Conservation (phyloP, 2,797 vertebrate genomes). For the Helarctos malayanus region DNA sequence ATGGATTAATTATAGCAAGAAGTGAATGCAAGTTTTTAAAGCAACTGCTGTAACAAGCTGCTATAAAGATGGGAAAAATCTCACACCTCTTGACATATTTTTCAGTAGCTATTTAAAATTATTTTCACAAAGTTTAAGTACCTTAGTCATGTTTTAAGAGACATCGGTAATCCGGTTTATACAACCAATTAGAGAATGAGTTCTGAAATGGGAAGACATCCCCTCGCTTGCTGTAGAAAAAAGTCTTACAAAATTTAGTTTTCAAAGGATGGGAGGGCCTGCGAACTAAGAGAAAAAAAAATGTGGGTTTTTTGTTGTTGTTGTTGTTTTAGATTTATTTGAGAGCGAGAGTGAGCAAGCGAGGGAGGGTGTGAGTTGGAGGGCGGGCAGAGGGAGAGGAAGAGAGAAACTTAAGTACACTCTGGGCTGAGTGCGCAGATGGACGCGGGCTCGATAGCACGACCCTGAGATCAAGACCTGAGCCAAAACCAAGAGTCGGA, state of each 20-base stretch:
- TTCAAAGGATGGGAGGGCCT: not conserved
- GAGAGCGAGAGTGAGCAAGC: accelerated
- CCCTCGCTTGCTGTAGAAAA: not conserved
- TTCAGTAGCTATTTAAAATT: constrained; percentile 46
- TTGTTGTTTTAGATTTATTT: not conserved
- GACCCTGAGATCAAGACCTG: not conserved
- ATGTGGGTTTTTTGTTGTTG: not conserved
- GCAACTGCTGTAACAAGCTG: not conserved
- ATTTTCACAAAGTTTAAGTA: constrained; percentile 3
- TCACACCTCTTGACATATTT: not conserved
- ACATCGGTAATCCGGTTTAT: not conserved
- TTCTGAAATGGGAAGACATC: not conserved
- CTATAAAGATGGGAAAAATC: not conserved
- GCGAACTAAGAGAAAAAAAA: not conserved
- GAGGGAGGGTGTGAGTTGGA: not conserved
- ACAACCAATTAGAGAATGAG: not conserved
- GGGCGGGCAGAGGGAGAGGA: not conserved
- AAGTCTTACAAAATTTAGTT: not conserved
- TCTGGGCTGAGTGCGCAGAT: not conserved
- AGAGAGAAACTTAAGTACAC: not conserved
- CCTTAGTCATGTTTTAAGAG: constrained; percentile 34
- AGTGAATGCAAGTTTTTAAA: not conserved
- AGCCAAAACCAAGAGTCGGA: not conserved
- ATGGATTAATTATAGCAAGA: not conserved
- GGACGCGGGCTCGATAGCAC: not conserved